Evolutionary conservation across 1,140 invertebrate genomes (phyloP).

Genomic region (Hypsibius dujardini): DNA sequence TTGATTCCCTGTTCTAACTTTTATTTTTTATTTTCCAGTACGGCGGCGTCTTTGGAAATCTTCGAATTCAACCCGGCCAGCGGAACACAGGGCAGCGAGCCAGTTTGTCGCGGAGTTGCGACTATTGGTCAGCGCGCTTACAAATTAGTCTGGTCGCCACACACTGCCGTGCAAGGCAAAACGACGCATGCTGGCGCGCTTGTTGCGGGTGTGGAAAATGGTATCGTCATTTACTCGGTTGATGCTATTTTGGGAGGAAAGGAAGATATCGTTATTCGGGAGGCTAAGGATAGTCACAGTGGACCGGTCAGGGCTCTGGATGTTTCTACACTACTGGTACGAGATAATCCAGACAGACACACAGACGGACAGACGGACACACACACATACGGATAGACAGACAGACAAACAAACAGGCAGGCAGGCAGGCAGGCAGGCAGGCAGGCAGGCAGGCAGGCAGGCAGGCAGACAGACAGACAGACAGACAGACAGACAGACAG

Average conservation of each 20-base stretch:
- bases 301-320: constrained; percentile 71
- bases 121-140: constrained; percentile 24
- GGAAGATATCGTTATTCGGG: background rate
- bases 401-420: too few species aligned
- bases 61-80: constrained; percentile 64
- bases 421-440: too few species aligned
- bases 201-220: constrained; percentile 3
- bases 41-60: constrained; percentile 56
- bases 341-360: background rate
- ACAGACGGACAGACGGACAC: too few species aligned
- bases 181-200: background rate
- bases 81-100: constrained; percentile 42
- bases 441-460: too few species aligned
- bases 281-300: constrained; percentile 49
- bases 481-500: too few species aligned
- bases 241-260: background rate
- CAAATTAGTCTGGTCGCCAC: background rate
- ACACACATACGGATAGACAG: too few species aligned
- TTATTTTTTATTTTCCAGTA: constrained; percentile 38
- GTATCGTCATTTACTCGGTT: background rate
- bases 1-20: too few species aligned
- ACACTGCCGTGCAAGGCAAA: background rate
- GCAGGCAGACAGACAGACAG: too few species aligned
- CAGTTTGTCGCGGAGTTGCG: constrained; percentile 30
- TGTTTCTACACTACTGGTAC: constrained; percentile 64